phyloP scores from a whole-genome alignment of 2,888 invertebrate species.

The Drosophila rubida region DNA sequence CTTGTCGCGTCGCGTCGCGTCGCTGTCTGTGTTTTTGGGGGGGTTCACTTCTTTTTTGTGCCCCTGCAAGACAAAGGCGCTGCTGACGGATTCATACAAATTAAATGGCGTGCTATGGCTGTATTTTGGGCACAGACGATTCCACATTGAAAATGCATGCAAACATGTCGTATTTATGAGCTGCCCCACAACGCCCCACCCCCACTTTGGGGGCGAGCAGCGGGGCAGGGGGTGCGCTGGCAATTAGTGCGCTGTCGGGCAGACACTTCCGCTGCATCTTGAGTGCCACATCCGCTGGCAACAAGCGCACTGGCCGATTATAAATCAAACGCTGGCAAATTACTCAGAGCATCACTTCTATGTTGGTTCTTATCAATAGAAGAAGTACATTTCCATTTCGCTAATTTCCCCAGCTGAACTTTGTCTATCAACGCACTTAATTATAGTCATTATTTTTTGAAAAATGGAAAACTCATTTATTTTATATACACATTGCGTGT shows the following conservation, averaged over 20 bases:
- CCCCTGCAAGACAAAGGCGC: conserved; percentile 64
- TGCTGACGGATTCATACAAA: conserved; percentile 81
- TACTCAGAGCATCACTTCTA: not conserved
- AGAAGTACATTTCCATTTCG: conserved; percentile 8
- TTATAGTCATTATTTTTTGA: conserved; percentile 45
- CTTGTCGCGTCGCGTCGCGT: conserved; percentile 62
- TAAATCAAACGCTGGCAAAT: conserved; percentile 59
- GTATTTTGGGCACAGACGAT: conserved; percentile 66
- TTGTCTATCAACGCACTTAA: conserved; percentile 54
- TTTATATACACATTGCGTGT: conserved; percentile 58
- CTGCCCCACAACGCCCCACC: conserved; percentile 1
- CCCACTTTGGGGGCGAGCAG: not conserved
- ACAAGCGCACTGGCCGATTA: conserved; percentile 4
- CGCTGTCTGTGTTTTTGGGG: conserved; percentile 1
- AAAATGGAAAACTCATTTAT: conserved; percentile 59
- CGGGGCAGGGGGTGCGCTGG: conserved; percentile 27
- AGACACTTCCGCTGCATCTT: conserved; percentile 65
- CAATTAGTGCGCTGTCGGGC: conserved; percentile 69
- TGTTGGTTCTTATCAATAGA: conserved; percentile 10
- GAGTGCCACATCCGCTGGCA: conserved; percentile 66
- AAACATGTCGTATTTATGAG: conserved; percentile 75
- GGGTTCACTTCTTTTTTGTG: no score
- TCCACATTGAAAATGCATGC: conserved; percentile 77
- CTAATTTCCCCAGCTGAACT: conserved; percentile 15
- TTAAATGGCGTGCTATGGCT: conserved; percentile 64